phyloP scores from a whole-genome alignment of 1,140 invertebrate species.

The Brachystomella parvula region DNA sequence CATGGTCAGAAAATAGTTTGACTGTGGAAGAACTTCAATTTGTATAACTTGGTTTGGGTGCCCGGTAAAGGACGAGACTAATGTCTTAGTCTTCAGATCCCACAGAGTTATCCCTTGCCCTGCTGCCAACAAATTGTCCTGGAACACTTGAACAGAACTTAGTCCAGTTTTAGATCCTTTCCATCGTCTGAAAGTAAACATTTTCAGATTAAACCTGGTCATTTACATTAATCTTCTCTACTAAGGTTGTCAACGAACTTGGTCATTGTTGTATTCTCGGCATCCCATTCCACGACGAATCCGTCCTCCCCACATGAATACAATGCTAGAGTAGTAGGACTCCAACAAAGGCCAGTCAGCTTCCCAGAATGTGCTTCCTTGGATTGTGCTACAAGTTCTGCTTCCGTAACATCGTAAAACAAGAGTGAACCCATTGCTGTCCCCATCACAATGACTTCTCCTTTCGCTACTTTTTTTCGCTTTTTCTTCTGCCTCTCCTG shows the following conservation, averaged over 20 bases:
- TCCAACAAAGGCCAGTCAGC: constrained; percentile 32
- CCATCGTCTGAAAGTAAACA: constrained; percentile 26
- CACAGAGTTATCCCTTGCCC: constrained; percentile 31
- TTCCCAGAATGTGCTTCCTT: constrained; percentile 22
- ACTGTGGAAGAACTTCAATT: constrained; percentile 22
- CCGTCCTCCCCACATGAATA: constrained; percentile 33
- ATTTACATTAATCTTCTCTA: no score
- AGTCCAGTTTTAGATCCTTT: constrained; percentile 25
- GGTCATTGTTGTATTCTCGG: constrained; percentile 6
- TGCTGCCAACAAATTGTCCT: constrained; percentile 17
- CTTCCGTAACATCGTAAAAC: constrained; percentile 31
- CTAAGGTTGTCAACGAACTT: no score
- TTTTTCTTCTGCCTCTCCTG: constrained; percentile 29
- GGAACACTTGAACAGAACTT: constrained; percentile 16
- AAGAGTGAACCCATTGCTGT: constrained; percentile 28
- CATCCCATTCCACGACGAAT: constrained; percentile 27
- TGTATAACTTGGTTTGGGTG: constrained; percentile 30
- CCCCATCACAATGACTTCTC: constrained; percentile 31
- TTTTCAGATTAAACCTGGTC: no score
- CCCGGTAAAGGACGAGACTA: constrained; percentile 24
- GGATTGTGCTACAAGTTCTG: constrained; percentile 23
- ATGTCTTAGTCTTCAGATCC: constrained; percentile 30
- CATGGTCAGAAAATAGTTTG: constrained; percentile 35
- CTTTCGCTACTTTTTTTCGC: constrained; percentile 14
- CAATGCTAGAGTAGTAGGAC: constrained; percentile 4